phyloP scores from a whole-genome alignment of 2,113 vertebrate species.

The Fulica atra region DNA sequence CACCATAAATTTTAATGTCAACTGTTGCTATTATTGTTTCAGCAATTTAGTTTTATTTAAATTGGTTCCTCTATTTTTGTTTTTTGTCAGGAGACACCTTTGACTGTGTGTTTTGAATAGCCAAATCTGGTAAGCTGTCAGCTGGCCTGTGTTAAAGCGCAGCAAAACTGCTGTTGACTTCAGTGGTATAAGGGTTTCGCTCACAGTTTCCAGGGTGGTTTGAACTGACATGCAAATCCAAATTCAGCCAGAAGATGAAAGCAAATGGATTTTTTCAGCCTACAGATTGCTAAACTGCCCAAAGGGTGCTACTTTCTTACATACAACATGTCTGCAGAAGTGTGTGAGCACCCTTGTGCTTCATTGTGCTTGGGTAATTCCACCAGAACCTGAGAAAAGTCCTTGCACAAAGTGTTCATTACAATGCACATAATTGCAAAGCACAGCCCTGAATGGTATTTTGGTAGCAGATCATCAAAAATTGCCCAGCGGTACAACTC shows the following conservation, averaged over 20 bases:
- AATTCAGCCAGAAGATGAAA: background rate
- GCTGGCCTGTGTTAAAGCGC: background rate
- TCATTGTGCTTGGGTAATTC: background rate
- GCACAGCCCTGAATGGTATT: background rate
- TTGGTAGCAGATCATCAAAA: background rate
- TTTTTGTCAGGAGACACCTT: background rate
- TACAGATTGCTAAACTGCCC: background rate
- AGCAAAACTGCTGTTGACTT: background rate
- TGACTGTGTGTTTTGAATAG: background rate
- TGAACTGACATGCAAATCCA: background rate
- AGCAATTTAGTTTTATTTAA: background rate
- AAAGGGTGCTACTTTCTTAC: background rate
- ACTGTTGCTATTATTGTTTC: background rate
- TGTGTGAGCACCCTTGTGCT: rapidly evolving
- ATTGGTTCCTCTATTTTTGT: background rate
- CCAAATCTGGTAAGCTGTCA: background rate
- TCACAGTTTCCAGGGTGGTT: background rate
- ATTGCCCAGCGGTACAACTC: background rate
- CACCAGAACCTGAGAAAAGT: background rate
- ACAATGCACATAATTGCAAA: background rate
- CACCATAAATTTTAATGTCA: constrained; percentile 13
- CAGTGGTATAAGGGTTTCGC: background rate
- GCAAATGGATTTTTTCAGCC: background rate
- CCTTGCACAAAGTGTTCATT: background rate
- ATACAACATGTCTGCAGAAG: background rate